These are phyloP conservation scores for Carassius gibelio DNA, from an alignment of 2,113 vertebrate species.

Conservation along the genomic window DNA sequence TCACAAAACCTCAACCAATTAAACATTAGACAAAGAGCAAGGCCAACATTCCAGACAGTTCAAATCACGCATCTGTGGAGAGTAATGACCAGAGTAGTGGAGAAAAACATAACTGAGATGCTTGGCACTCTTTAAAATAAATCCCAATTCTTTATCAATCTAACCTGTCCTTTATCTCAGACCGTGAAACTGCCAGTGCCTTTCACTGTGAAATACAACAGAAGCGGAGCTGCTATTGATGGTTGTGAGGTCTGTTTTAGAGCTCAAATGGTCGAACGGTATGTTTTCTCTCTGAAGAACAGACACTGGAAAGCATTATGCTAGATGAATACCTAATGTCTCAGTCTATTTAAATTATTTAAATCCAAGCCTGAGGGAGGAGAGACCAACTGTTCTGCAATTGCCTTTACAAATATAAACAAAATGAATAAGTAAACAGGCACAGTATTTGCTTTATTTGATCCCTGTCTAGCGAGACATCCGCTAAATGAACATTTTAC, in stretches of 20 bases:
- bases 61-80: slow-evolving; percentile 51
- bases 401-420: slow-evolving; percentile 32
- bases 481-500: slow-evolving; percentile 13
- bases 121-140: slow-evolving; percentile 1
- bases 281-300: slow-evolving; percentile 60
- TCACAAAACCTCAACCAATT: slow-evolving; percentile 51
- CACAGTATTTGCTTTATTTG: slow-evolving; percentile 43
- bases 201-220: slow-evolving; percentile 13
- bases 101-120: background rate
- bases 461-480: slow-evolving; percentile 22
- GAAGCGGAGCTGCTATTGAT: background rate
- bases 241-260: background rate
- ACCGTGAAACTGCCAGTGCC: background rate
- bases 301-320: slow-evolving; percentile 61
- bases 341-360: slow-evolving; percentile 67
- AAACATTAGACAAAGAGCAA: slow-evolving; percentile 65
- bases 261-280: slow-evolving; percentile 48
- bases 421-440: slow-evolving; percentile 23
- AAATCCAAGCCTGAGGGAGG: slow-evolving; percentile 57
- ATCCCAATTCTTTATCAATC: background rate
- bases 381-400: slow-evolving; percentile 48
- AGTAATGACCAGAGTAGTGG: slow-evolving; percentile 41
- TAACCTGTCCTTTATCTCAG: background rate
- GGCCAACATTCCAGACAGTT: slow-evolving; percentile 58
- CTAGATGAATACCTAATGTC: slow-evolving; percentile 62